phyloP scores from a whole-genome alignment of 2,888 invertebrate species.

The Thelaira solivaga region DNA sequence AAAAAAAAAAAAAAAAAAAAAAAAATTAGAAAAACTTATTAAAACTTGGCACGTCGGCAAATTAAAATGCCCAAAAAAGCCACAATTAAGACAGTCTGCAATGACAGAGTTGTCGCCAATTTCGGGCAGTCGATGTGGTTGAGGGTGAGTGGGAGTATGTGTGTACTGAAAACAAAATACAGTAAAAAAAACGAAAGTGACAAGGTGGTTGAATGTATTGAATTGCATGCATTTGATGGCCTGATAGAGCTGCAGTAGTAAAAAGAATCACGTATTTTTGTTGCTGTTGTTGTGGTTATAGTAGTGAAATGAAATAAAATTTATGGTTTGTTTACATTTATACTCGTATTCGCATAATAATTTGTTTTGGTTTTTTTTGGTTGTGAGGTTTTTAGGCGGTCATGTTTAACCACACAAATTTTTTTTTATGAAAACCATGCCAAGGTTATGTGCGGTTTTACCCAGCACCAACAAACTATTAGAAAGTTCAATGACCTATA shows the following conservation, averaged over 20 bases:
- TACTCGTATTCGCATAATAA: background rate
- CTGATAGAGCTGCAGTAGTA: constrained; percentile 24
- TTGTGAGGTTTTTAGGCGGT: constrained; percentile 28
- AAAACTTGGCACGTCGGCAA: constrained; percentile 51
- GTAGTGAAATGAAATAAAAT: background rate
- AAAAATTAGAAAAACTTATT: constrained; percentile 16
- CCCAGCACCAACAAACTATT: background rate
- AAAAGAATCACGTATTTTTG: constrained; percentile 41
- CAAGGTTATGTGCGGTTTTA: constrained; percentile 50
- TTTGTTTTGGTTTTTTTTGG: constrained; percentile 35
- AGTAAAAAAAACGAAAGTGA: constrained; percentile 22
- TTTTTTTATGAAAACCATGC: constrained; percentile 40
- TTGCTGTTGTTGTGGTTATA: background rate
- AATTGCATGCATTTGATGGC: constrained; percentile 1
- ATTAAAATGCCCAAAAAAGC: constrained; percentile 29
- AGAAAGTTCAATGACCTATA: constrained; percentile 37
- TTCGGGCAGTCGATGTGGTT: too few species aligned
- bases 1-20: background rate
- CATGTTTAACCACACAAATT: constrained; percentile 19
- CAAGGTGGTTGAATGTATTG: background rate
- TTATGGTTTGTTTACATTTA: constrained; percentile 47
- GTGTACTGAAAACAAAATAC: constrained; percentile 8
- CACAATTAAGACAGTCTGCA: constrained; percentile 12
- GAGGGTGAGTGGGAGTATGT: background rate
- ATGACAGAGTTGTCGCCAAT: constrained; percentile 11